Evolutionary conservation across 2,888 invertebrate species (phyloP).

Genomic region (Zhengitettix transpicula): DNA sequence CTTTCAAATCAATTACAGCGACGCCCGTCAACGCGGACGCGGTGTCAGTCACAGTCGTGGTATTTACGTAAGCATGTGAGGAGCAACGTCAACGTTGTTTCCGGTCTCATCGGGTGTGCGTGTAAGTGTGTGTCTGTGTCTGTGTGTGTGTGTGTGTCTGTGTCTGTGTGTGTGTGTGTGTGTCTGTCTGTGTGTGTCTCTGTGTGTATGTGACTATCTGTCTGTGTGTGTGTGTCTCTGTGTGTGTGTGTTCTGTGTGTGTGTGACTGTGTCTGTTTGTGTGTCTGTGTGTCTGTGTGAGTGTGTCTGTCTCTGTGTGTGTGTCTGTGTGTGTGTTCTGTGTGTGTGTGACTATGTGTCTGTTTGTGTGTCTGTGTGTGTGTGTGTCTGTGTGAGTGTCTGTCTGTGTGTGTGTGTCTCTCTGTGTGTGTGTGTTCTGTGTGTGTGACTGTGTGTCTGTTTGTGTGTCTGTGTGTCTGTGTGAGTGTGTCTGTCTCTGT

Average conservation of each 20-base stretch:
- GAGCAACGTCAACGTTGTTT: too few relatives aligned
- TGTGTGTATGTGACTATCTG: neutral
- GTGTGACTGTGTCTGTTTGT: neutral
- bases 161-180: neutral
- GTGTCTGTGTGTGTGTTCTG: neutral
- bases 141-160: neutral
- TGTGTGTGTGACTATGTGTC: neutral
- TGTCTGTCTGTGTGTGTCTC: neutral
- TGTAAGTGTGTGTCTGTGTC: neutral
- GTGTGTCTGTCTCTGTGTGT: too few relatives aligned
- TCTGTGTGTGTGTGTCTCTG: neutral
- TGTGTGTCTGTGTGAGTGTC: neutral
- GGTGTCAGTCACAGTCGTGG: too few relatives aligned
- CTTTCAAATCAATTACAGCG: too few relatives aligned
- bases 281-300: neutral
- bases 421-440: neutral
- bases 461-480: neutral
- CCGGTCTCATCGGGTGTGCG: too few relatives aligned
- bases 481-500: neutral
- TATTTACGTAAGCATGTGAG: too few relatives aligned
- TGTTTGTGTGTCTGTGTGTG: too few relatives aligned
- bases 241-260: neutral
- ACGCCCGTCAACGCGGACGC: too few relatives aligned
- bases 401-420: neutral
- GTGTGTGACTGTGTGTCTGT: neutral